Evolutionary conservation across 2,797 vertebrate species (phyloP), one percentile per base, ranked within the genome.

Genomic region (Huso huso): DNA sequence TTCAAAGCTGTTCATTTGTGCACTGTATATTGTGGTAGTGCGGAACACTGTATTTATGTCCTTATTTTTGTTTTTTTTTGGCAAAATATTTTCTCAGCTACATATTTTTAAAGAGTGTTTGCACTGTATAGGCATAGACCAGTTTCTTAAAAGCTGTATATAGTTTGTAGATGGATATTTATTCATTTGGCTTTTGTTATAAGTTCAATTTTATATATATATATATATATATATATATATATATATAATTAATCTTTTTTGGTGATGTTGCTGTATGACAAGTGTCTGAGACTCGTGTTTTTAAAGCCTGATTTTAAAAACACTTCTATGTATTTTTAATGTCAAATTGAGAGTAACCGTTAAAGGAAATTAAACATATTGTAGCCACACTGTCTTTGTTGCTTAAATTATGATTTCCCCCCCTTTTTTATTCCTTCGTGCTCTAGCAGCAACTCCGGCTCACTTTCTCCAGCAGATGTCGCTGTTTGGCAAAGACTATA

Each of bases 31-130:
- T 37, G 10, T 65, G 51, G 61, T 65, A 65, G 51, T 61, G 51
- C 18, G 12, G 64, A 72, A 72, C 62, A 69, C 68, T 72, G 68
- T 69, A 69, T 72, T 72, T 72, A 68, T 67, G 37, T 37, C 37
- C 69, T 62, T 66, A 63, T 13, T 53, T 69, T 61, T 57, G 37
- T 63, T 15, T 63, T 65, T 65, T 18, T 23, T 60, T 51, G 58
- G 57, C 62, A 50, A 66, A 49, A 49, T 55, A 48, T 51, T 48
- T 58, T 61, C 58, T 10, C 48, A 49, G n/a, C n/a, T 63, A 11
- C 69, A 18, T 53, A 67, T 50, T 72, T 64, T 67, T 72, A 67
- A 49, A 70, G 18, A 48, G 63, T 12, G 53, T 50, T 8, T 66
- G 48, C 15, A 9, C 13, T 69, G 60, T 62, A 55, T 62, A 51